These are phyloP conservation scores for Tetranychus piercei DNA, from an alignment of 2,888 invertebrate species.

Conservation along the genomic window DNA sequence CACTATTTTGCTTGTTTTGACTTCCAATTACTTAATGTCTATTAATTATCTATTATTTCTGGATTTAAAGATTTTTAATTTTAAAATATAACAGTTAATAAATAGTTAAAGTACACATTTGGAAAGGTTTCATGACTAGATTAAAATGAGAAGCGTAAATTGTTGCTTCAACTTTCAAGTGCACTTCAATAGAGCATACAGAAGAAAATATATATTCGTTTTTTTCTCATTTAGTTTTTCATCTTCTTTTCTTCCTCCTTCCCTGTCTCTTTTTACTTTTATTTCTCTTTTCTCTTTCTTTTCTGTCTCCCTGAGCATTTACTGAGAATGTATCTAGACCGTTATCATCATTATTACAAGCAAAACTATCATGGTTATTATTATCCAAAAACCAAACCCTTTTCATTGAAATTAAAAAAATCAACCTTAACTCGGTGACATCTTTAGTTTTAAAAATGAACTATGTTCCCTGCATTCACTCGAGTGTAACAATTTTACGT, in stretches of 20 bases:
- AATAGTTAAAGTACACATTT: no score
- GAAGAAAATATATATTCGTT: not conserved
- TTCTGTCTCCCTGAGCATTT: not conserved
- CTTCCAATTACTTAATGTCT: no score
- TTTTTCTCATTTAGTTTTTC: not conserved
- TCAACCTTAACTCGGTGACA: not conserved
- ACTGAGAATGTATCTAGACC: not conserved
- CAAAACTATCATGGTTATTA: not conserved
- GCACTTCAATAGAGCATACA: not conserved
- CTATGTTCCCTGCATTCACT: no score
- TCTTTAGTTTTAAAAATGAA: not conserved
- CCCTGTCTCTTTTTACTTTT: not conserved
- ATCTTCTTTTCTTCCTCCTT: not conserved
- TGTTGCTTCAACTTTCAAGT: not conserved
- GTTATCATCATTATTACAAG: not conserved
- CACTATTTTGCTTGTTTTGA: no score
- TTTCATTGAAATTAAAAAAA: not conserved
- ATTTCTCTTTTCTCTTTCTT: not conserved
- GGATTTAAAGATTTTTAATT: no score
- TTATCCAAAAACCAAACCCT: not conserved
- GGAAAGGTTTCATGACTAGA: not conserved
- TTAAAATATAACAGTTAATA: no score
- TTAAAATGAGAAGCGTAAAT: not conserved
- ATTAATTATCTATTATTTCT: no score
- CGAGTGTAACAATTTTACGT: no score